phyloP scores from a whole-genome alignment of 1,140 invertebrate genomes.

The Tetranychus cinnabarinus region DNA sequence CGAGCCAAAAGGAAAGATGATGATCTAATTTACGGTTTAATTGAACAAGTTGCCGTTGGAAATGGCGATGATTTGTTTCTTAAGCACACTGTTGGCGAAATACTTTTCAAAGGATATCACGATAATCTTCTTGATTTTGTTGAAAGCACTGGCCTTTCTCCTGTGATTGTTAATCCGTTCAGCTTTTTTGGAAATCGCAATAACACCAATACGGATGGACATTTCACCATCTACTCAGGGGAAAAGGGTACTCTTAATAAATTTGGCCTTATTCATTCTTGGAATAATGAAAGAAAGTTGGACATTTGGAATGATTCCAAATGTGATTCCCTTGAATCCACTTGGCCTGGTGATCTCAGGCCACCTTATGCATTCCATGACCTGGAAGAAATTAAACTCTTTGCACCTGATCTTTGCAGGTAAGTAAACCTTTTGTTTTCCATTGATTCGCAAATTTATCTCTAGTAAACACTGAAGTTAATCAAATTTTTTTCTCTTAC shows the following conservation, averaged over 20 bases:
- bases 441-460: too few relatives aligned
- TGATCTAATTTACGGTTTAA: not conserved
- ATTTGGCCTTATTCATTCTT: slow-evolving; percentile 21
- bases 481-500: not conserved
- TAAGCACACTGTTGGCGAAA: slow-evolving; percentile 10
- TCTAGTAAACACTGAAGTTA: too few relatives aligned
- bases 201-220: slow-evolving; percentile 14
- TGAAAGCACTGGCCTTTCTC: slow-evolving; percentile 11
- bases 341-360: slow-evolving; percentile 7
- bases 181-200: slow-evolving; percentile 14
- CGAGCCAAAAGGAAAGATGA: not conserved
- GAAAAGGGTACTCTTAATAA: slow-evolving; percentile 10
- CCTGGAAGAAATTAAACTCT: not conserved
- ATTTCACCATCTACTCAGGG: slow-evolving; percentile 19
- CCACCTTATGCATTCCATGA: slow-evolving; percentile 2
- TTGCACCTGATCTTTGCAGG: slow-evolving; percentile 9
- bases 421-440: too few relatives aligned
- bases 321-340: not conserved
- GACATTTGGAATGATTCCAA: not conserved
- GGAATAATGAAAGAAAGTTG: slow-evolving; percentile 8
- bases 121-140: slow-evolving; percentile 11
- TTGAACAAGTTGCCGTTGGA: not conserved
- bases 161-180: slow-evolving; percentile 8
- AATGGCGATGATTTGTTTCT: slow-evolving; percentile 5
- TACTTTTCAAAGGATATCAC: slow-evolving; percentile 16